Evolutionary conservation across 2,797 vertebrate genomes (phyloP).

Genomic region (Eulemur coronatus): DNA sequence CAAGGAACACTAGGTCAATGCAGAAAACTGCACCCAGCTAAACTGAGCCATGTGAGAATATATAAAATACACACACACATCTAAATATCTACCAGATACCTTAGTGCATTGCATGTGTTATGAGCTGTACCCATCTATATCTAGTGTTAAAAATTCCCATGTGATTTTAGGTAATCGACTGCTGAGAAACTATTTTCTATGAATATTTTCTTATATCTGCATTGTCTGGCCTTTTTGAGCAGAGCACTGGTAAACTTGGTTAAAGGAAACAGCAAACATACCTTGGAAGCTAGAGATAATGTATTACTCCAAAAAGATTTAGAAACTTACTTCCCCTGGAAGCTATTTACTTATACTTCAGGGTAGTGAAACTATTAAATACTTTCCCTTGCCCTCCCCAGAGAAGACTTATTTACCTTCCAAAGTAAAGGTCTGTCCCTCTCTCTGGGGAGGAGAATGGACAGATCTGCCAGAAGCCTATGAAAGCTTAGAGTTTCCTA

Average conservation of each 20-base stretch:
- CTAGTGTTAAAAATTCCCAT: neutral
- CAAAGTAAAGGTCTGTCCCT: neutral
- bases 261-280: neutral
- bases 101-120: neutral
- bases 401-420: neutral
- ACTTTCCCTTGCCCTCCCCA: neutral
- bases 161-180: conserved; percentile 18
- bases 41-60: neutral
- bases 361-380: neutral
- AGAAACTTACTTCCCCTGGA: neutral
- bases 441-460: neutral
- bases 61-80: neutral
- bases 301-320: neutral
- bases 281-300: neutral
- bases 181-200: neutral
- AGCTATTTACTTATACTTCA: neutral
- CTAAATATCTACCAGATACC: neutral
- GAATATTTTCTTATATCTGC: neutral
- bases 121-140: neutral
- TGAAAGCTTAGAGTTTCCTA: neutral
- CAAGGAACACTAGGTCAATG: neutral
- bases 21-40: neutral
- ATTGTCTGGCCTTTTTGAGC: neutral
- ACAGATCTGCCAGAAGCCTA: neutral
- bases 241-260: neutral